These are phyloP conservation scores for Hymenopus coronatus DNA, from an alignment of 2,888 invertebrate genomes.

Conservation along the genomic window DNA sequence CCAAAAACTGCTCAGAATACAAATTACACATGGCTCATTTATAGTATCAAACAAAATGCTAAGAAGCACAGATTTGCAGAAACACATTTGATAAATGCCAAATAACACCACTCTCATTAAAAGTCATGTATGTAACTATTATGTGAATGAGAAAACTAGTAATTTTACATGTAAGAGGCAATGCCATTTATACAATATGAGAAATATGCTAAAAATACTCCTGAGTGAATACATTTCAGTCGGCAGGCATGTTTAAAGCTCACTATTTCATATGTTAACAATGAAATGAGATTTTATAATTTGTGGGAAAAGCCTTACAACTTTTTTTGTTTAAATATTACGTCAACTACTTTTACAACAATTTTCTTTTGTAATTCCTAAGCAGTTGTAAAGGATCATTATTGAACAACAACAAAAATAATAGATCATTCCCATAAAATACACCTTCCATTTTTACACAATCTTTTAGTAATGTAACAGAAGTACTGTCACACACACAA, in stretches of 20 bases:
- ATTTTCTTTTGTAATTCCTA: slow-evolving; percentile 5
- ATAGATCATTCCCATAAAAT: slow-evolving; percentile 29
- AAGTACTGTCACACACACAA: neutral
- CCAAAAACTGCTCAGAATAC: neutral
- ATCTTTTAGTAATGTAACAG: slow-evolving; percentile 20
- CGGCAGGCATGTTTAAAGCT: slow-evolving; percentile 13
- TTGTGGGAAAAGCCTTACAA: neutral
- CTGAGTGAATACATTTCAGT: neutral
- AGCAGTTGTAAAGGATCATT: slow-evolving; percentile 15
- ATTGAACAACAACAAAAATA: slow-evolving; percentile 23
- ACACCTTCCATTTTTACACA: slow-evolving; percentile 26
- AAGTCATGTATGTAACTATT: neutral
- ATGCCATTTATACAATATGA: neutral
- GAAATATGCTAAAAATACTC: neutral
- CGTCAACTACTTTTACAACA: slow-evolving; percentile 14
- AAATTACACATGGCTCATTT: neutral
- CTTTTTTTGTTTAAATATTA: neutral
- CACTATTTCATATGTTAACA: slow-evolving; percentile 8
- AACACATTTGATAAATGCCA: neutral
- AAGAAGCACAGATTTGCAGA: neutral
- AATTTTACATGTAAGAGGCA: neutral
- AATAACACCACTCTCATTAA: neutral
- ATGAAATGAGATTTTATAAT: slow-evolving; percentile 10
- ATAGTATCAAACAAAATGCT: neutral
- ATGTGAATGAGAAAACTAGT: neutral